Evolutionary conservation across 2,797 vertebrate species (phyloP).

Genomic region (Myotis planiceps): DNA sequence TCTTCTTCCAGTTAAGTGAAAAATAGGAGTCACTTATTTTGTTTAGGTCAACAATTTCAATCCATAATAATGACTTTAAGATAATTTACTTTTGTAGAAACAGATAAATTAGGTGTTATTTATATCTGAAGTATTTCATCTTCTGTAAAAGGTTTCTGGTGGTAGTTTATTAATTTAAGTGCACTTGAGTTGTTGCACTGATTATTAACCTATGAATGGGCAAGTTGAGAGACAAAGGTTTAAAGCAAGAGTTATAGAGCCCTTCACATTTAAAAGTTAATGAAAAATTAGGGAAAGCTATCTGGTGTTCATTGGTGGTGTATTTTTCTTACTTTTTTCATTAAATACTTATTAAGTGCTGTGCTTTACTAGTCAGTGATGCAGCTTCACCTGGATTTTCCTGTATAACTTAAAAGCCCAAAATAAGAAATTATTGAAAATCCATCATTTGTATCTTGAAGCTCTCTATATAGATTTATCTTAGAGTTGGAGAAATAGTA

Average conservation of each 20-base stretch:
- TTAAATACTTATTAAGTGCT: background rate
- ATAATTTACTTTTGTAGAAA: background rate
- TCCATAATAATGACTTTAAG: constrained; percentile 1
- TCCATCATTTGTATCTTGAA: background rate
- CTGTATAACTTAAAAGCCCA: background rate
- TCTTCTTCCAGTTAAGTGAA: constrained; percentile 14
- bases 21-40: background rate
- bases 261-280: background rate
- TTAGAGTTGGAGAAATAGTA: constrained; percentile 31
- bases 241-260: background rate
- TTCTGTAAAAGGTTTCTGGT: background rate
- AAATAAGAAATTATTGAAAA: constrained; percentile 10
- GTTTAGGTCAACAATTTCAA: background rate
- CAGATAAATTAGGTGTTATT: background rate
- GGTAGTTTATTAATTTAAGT: constrained; percentile 13
- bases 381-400: background rate
- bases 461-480: background rate
- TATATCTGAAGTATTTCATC: background rate
- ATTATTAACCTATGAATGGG: background rate
- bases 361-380: background rate
- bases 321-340: background rate
- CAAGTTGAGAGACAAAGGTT: background rate
- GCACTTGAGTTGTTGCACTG: background rate
- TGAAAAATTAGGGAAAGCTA: background rate
- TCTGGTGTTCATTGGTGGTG: background rate